Evolutionary conservation across 1,140 invertebrate genomes (phyloP).

Genomic region (Papilio xuthus): DNA sequence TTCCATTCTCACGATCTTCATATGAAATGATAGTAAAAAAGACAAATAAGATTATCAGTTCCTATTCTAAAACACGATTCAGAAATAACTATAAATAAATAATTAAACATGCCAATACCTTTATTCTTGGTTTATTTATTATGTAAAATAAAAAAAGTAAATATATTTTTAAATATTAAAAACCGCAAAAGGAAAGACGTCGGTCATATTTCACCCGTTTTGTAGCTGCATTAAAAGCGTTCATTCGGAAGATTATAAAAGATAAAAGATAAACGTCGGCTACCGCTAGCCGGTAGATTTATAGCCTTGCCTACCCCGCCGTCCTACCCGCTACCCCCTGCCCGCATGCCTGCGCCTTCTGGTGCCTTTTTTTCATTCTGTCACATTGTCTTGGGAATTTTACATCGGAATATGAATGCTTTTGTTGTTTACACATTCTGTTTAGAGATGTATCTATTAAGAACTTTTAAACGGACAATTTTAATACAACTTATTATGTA

Average conservation of each 20-base stretch:
- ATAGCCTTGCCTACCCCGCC: slow-evolving; percentile 36
- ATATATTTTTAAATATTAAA: neutral
- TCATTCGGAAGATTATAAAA: slow-evolving; percentile 43
- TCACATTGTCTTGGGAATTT: slow-evolving; percentile 42
- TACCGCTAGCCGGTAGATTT: slow-evolving; percentile 45
- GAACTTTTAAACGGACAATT: neutral
- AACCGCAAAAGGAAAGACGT: slow-evolving; percentile 35
- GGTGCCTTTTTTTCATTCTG: slow-evolving; percentile 40
- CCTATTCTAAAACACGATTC: too few species aligned
- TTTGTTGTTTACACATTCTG: slow-evolving; percentile 28
- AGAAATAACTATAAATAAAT: too few species aligned
- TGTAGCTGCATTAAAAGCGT: slow-evolving; percentile 38
- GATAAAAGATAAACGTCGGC: slow-evolving; percentile 43
- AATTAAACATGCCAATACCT: neutral
- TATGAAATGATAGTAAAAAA: neutral
- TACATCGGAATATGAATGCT: slow-evolving; percentile 35
- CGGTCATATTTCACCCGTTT: slow-evolving; percentile 40
- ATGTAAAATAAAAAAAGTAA: neutral
- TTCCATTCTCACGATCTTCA: neutral
- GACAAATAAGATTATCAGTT: neutral
- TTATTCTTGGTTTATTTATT: neutral
- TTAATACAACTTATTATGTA: neutral
- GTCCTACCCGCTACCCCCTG: slow-evolving; percentile 31
- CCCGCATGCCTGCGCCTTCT: slow-evolving; percentile 39
- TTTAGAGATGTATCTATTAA: neutral